A percentile compares a stretch with the other conserved stretches of the same genome.
Evolutionary conservation across 2,113 vertebrate species (phyloP).

Genomic region (Syrmaticus mikado): DNA sequence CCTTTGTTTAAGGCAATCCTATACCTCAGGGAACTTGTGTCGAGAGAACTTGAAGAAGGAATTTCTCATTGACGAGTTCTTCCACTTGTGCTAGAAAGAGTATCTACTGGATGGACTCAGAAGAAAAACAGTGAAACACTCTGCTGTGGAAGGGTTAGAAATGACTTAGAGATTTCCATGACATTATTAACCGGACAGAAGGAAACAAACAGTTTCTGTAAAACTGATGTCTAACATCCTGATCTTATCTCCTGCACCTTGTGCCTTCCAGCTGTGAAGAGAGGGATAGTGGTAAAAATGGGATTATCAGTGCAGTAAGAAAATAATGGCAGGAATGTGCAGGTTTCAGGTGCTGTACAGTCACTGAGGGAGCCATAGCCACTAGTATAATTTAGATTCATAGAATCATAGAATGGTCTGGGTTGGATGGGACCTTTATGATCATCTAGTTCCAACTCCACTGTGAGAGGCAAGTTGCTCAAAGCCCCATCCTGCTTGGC

Average conservation of each 20-base stretch:
- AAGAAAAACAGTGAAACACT: accelerated
- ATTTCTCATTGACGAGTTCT: background rate
- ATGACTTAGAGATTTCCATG: background rate
- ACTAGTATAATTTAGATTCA: background rate
- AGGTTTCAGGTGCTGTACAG: background rate
- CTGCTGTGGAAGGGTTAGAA: background rate
- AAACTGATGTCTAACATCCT: background rate
- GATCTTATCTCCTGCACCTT: background rate
- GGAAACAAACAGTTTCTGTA: background rate
- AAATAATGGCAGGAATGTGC: background rate
- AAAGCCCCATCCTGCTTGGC: too few relatives aligned
- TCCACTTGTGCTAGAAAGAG: background rate
- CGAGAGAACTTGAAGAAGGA: background rate
- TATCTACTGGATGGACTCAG: background rate
- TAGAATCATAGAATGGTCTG: too few relatives aligned
- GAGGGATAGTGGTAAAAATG: background rate
- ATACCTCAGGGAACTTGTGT: background rate
- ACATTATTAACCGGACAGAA: background rate
- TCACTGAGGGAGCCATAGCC: background rate
- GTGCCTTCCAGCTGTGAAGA: background rate
- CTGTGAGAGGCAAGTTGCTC: too few relatives aligned
- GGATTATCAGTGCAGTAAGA: background rate
- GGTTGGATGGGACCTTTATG: too few relatives aligned
- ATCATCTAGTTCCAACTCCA: too few relatives aligned
- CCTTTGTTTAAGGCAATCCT: background rate